Evolutionary conservation across 92 coral and sea anemone genomes (phyloP).

Genomic region (Metridium senile): DNA sequence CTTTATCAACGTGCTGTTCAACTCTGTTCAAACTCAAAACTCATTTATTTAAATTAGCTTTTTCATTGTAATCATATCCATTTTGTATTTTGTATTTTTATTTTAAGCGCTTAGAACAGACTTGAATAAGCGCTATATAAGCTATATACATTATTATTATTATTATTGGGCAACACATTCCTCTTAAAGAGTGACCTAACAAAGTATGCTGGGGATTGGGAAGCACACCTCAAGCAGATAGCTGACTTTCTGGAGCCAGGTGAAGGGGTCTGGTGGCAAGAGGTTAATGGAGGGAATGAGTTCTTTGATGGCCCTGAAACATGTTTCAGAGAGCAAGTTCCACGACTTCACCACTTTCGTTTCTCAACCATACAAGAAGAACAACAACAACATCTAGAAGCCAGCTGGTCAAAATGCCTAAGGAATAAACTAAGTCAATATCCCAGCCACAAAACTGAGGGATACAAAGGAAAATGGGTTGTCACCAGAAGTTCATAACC

Average conservation of each 20-base stretch:
- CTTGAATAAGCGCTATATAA: too few relatives aligned
- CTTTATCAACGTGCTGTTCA: too few relatives aligned
- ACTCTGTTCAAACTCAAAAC: too few relatives aligned
- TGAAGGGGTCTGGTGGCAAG: slow-evolving; percentile 62
- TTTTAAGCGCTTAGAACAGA: too few relatives aligned
- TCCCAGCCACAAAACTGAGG: slow-evolving; percentile 47
- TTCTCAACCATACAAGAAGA: slow-evolving; percentile 35
- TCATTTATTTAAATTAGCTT: too few relatives aligned
- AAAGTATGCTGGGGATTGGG: slow-evolving; percentile 59
- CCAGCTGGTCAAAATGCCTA: slow-evolving; percentile 29
- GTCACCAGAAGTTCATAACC: too few relatives aligned
- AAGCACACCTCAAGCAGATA: slow-evolving; percentile 47
- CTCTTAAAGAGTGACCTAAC: slow-evolving; percentile 18
- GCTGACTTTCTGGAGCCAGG: slow-evolving; percentile 57
- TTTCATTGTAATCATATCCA: too few relatives aligned
- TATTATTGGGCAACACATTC: slow-evolving; percentile 35
- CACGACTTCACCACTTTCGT: slow-evolving; percentile 39
- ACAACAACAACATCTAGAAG: slow-evolving; percentile 33
- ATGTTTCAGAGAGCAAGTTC: slow-evolving; percentile 33
- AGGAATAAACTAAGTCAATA: slow-evolving; percentile 17
- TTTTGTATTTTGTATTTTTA: too few relatives aligned
- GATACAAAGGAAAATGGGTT: slow-evolving; percentile 28
- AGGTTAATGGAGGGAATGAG: slow-evolving; percentile 48
- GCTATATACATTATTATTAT: too few relatives aligned
- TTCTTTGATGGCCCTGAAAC: slow-evolving; percentile 64